Evolutionary conservation across 2,888 invertebrate genomes (phyloP), one percentile per base, ranked within the genome.

Genomic region (Notodonta dromedarius): DNA sequence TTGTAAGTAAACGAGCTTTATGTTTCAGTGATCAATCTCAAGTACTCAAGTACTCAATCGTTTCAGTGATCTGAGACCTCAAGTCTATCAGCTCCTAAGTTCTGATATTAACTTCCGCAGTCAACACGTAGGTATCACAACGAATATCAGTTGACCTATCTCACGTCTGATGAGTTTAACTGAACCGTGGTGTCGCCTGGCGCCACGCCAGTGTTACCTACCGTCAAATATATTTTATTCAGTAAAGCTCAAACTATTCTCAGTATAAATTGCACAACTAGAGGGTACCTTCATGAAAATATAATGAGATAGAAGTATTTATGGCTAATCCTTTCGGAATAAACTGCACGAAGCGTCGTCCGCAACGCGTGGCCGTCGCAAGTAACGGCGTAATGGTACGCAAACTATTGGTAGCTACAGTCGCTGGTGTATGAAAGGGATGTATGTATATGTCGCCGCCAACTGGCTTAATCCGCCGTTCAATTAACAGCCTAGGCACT

Each of bases 191-290:
- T 85, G 88, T 88, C 85, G 80, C 79, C 81, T 90, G 91, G 92
- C 87, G 66, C 73, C 51, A 58, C 60, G 87, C 90, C 91, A 91
- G 86, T 82, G 78, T 82, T 80, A 88, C 86, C 83, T 80, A 88
- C 86, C 83, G 83, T 85, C 87, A 89, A 90, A 90, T 89, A 89
- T 89, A 90, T 92, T 93, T 93, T 91, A 93, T 93, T 92, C 92
- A 91, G 88, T 85, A 85, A 91, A 86, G 84, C 86, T 90, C 90
- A 91, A 93, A 93, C 87, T 93, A 92, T 91, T 90, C 89, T 80
- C 84, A 73, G 83, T 84, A 92, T 93, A 92, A 93, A 91, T 90
- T 89, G 73, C 85, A 85, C 86, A 84, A 87, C 83, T 85, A 84
- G 81, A 87, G 79, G 83, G 85, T 80, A 79, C 85, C 84, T 89